Base-by-base conservation (phyloP, 2,113 vertebrate genomes). In the Otis tarda region DNA sequence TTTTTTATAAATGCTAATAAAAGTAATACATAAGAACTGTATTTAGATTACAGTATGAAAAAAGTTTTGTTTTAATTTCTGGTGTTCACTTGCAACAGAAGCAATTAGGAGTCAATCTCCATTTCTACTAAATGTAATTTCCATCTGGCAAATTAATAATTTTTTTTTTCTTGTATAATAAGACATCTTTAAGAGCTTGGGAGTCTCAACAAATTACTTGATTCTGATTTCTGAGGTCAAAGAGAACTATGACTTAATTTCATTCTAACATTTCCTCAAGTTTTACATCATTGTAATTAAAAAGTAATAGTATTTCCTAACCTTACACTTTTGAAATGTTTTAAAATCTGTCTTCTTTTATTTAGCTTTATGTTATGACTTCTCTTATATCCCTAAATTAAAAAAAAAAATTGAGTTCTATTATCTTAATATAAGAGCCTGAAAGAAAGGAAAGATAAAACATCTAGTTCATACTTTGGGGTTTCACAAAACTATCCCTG, bases 1-100 rank as follows among this genome's bases (percentile, higher is more conserved):
- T 59, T 94, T 83, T 96, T 92, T 79, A 24, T 68, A 95, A 97
- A 91, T 93, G 8, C 18, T 85, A 94, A 90, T 68, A 80, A 90
- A 82, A 90, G 17, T 65, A 91, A 81, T 56, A 78, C 65, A 77
- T 30, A 76, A 78, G 7, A 83, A 49, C 39, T 57, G 45, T 76
- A 59, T 60, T 88, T 91, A 68, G 63, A 94, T 76, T 69, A 77
- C 14, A 78, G 35, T 31, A 84, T 49, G 14, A 65, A 59, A 13
- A 11, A 59, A 52, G 56, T 47, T 60, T 69, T 53, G 30, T 47
- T 41, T 74, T 37, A 25, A 60, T 63, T 78, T 69, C 33, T 75
- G 13, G 7, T 61, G 6, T 37, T 70, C 21, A 8, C 14, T 75
- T 77, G 24, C 28, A 84, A 53, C 0, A 0, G 47, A 8, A 16